phyloP scores from a whole-genome alignment of 2,113 vertebrate genomes.

The Cyprinodon variegatus region DNA sequence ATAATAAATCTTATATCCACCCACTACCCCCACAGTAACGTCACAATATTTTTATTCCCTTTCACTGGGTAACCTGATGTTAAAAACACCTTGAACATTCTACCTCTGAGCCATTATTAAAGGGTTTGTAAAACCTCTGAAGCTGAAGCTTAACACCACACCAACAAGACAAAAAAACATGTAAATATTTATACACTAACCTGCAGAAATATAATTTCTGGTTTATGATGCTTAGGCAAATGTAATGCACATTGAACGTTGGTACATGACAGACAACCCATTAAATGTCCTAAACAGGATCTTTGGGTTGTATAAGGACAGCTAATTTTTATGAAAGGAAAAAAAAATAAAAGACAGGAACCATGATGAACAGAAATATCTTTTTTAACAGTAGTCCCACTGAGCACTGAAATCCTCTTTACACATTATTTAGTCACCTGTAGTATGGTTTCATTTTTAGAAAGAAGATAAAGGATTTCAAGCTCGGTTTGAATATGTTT shows the following conservation, averaged over 20 bases:
- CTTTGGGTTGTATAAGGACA: neutral
- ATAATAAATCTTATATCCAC: slow-evolving; percentile 1
- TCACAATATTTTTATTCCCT: neutral
- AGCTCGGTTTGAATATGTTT: too few relatives aligned
- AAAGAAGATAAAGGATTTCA: too few relatives aligned
- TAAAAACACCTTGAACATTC: too few relatives aligned
- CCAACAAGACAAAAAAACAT: neutral
- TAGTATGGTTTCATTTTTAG: too few relatives aligned
- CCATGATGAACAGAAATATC: too few relatives aligned
- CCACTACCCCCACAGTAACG: neutral
- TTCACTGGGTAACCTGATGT: neutral
- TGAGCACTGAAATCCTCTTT: too few relatives aligned
- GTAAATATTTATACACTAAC: neutral
- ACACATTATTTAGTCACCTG: too few relatives aligned
- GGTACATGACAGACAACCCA: neutral
- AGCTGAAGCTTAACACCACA: neutral
- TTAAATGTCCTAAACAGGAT: neutral
- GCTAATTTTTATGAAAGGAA: neutral
- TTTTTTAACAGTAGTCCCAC: too few relatives aligned
- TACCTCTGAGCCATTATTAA: neutral
- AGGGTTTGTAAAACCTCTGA: neutral
- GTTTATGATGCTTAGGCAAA: neutral
- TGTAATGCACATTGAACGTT: neutral
- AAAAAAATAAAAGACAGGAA: too few relatives aligned
- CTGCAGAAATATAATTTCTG: neutral